Conservation (phyloP, 1,140 invertebrate genomes). For the Nebria ingens region DNA sequence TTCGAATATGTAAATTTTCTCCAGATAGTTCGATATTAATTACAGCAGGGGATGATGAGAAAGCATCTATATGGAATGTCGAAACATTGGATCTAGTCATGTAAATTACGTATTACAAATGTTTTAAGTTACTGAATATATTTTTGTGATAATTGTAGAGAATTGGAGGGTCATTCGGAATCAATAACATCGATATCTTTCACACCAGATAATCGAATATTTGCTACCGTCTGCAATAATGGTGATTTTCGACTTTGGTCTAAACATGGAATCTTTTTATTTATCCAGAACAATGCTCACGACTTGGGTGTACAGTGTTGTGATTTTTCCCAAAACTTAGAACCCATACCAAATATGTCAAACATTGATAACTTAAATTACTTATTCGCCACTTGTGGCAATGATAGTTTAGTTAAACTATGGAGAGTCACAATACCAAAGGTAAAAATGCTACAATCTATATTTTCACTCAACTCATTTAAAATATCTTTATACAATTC, state of each 20-base stretch:
- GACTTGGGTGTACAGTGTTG: slow-evolving; percentile 58
- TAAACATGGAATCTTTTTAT: slow-evolving; percentile 22
- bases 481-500: no score
- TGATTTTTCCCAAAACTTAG: slow-evolving; percentile 47
- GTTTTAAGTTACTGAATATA: background rate
- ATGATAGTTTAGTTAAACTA: slow-evolving; percentile 59
- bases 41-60: slow-evolving; percentile 65
- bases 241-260: slow-evolving; percentile 53
- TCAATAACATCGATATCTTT: slow-evolving; percentile 52
- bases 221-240: slow-evolving; percentile 53
- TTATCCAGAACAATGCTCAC: slow-evolving; percentile 46
- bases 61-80: slow-evolving; percentile 53
- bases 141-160: slow-evolving; percentile 24
- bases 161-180: slow-evolving; percentile 42
- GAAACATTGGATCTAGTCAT: slow-evolving; percentile 44
- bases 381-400: slow-evolving; percentile 56
- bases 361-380: slow-evolving; percentile 33
- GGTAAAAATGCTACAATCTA: slow-evolving; percentile 14
- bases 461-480: no score
- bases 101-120: slow-evolving; percentile 25
- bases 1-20: slow-evolving; percentile 52
- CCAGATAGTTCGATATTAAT: slow-evolving; percentile 49
- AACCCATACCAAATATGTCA: slow-evolving; percentile 29
- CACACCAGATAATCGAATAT: slow-evolving; percentile 49
- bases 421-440: slow-evolving; percentile 48